Base-by-base conservation (phyloP, 2,113 vertebrate genomes). In the Eleginops maclovinus region DNA sequence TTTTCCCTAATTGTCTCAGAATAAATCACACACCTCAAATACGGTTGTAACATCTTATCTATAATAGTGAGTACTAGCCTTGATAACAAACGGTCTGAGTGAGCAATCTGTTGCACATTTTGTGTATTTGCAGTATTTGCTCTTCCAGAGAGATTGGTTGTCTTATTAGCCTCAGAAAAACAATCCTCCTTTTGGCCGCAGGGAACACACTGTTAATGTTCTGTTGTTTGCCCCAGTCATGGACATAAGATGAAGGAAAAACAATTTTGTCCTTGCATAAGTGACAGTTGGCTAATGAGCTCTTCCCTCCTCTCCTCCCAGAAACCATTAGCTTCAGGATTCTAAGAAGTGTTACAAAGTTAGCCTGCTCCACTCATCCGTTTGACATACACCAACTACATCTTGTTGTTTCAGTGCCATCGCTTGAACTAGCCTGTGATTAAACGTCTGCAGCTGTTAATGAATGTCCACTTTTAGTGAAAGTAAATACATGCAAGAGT, bases 301-400 rank as follows among this genome's bases (percentile, higher is more conserved):
- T 66, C 47, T 69, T 31, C 47, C 19, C 50, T 40, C 43, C 28
- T 7, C 9, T 75, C 28, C 80, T 77, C 69, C 43, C 36, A 65
- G 80, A 82, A 82, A 64, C 68, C 80, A 71, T 78, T 79, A 74
- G 54, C 16, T 69, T 59, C 75, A 28, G 53, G 74, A 67, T 81
- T 79, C 73, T 47, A 44, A 81, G 46, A 82, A 80, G 65, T 71
- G 26, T 69, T 50, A 44, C 31, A 50, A n/a, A 53, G 15, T 60
- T 43, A 55, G 10, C 40, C 51, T 28, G 46, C 61, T 75, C 46
- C 62, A 28, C 67, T 77, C 58, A 76, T 19, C 21, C 10, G 19
- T 50, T 46, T 53, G 43, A 78, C 77, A 74, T 2, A 31, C 2
- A 28, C 49, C 26, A 46, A 44, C 31, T 47, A 16, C 41, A 21